Percentiles rank a stretch among this genome's conserved stretches.
These are phyloP conservation scores for Bellardia pandia DNA, from an alignment of 2,888 invertebrate species.

Conservation along the genomic window DNA sequence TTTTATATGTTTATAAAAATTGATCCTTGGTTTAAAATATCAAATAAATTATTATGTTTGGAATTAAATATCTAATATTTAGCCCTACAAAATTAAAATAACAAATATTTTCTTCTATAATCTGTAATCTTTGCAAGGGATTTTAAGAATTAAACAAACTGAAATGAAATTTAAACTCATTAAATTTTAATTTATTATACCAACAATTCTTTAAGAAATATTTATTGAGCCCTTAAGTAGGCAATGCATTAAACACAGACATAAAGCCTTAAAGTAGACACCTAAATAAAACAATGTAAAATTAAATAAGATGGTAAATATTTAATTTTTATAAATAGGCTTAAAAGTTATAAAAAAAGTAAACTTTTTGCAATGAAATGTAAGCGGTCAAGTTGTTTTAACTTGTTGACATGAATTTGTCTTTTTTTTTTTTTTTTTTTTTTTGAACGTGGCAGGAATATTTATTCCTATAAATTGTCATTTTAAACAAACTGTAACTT, in stretches of 20 bases:
- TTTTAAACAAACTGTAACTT: background rate
- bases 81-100: too few species aligned
- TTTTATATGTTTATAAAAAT: too few species aligned
- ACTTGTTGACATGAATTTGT: background rate
- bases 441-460: too few species aligned
- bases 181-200: background rate
- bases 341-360: background rate
- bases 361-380: background rate
- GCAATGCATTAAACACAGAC: background rate
- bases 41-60: too few species aligned
- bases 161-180: too few species aligned
- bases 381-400: background rate
- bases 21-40: too few species aligned
- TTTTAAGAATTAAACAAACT: too few species aligned
- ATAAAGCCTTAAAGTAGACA: slow-evolving; percentile 20
- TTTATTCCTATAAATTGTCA: background rate
- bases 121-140: too few species aligned
- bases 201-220: background rate
- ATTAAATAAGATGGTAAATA: background rate
- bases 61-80: too few species aligned
- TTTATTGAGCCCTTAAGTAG: background rate
- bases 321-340: background rate
- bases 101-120: too few species aligned
- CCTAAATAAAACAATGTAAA: background rate
- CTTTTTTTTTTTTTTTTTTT: background rate